These are phyloP conservation scores for Nothocercus nigrocapillus DNA, from an alignment of 2,113 vertebrate genomes.

Conservation along the genomic window DNA sequence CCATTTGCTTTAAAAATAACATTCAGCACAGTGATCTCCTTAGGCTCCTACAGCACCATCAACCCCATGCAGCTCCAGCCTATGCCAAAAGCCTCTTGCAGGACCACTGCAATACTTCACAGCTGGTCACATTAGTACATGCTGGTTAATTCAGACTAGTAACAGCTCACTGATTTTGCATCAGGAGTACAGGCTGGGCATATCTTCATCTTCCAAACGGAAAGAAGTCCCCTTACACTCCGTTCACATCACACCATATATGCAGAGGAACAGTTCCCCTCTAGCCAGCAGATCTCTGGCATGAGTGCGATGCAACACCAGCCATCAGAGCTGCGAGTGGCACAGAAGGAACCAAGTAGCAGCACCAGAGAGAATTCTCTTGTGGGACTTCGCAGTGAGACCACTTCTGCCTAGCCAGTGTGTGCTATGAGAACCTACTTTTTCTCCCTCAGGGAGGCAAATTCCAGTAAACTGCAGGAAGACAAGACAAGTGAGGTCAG, in stretches of 20 bases:
- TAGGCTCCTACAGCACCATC: too few relatives aligned
- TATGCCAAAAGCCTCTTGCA: not conserved
- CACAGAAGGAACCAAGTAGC: not conserved
- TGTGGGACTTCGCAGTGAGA: not conserved
- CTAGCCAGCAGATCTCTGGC: not conserved
- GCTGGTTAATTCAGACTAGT: not conserved
- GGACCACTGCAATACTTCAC: not conserved
- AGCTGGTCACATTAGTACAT: not conserved
- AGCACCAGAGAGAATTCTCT: not conserved
- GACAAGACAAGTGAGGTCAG: not conserved
- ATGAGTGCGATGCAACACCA: not conserved
- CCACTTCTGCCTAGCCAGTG: not conserved
- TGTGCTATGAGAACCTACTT: not conserved
- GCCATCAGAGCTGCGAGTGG: not conserved
- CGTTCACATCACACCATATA: rapidly evolving
- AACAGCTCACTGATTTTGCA: not conserved
- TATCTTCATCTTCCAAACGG: not conserved
- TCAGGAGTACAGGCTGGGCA: rapidly evolving
- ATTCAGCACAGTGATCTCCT: not conserved
- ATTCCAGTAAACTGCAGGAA: not conserved
- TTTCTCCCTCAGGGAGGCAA: not conserved
- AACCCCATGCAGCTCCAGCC: not conserved
- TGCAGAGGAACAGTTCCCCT: rapidly evolving
- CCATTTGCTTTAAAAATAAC: not conserved
- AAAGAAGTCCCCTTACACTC: not conserved